These are phyloP conservation scores for Parnassius glacialis DNA, from an alignment of 2,888 invertebrate species.

Conservation along the genomic window DNA sequence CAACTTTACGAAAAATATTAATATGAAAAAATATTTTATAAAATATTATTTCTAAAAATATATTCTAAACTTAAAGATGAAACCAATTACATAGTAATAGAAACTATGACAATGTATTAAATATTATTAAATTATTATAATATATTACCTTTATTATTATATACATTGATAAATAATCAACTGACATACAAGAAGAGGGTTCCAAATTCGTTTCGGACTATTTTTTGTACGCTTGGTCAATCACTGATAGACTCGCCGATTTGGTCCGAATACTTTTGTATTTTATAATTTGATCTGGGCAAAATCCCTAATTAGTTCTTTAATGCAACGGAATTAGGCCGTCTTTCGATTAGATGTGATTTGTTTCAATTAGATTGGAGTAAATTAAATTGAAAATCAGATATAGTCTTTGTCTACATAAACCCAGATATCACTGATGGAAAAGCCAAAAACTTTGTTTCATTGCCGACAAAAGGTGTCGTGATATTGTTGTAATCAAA, in stretches of 20 bases:
- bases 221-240: slow-evolving; percentile 33
- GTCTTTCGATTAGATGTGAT: slow-evolving; percentile 18
- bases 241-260: slow-evolving; percentile 33
- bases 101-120: too few relatives aligned
- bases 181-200: slow-evolving; percentile 6
- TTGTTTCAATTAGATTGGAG: slow-evolving; percentile 17
- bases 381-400: slow-evolving; percentile 21
- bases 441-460: slow-evolving; percentile 4
- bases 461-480: background rate
- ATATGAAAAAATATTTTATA: too few relatives aligned
- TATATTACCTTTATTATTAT: too few relatives aligned
- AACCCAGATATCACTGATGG: background rate
- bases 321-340: slow-evolving; percentile 26
- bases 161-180: background rate
- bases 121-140: too few relatives aligned
- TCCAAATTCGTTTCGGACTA: slow-evolving; percentile 34
- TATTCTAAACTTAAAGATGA: too few relatives aligned
- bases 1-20: too few relatives aligned
- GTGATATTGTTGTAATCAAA: background rate
- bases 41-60: too few relatives aligned
- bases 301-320: slow-evolving; percentile 37
- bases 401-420: slow-evolving; percentile 15
- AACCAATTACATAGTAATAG: too few relatives aligned
- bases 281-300: slow-evolving; percentile 37
- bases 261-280: slow-evolving; percentile 37